Percentiles rank a stretch among this genome's conserved stretches.
Evolutionary conservation across 2,797 vertebrate genomes (phyloP).

Genomic region (Psittacula echo): DNA sequence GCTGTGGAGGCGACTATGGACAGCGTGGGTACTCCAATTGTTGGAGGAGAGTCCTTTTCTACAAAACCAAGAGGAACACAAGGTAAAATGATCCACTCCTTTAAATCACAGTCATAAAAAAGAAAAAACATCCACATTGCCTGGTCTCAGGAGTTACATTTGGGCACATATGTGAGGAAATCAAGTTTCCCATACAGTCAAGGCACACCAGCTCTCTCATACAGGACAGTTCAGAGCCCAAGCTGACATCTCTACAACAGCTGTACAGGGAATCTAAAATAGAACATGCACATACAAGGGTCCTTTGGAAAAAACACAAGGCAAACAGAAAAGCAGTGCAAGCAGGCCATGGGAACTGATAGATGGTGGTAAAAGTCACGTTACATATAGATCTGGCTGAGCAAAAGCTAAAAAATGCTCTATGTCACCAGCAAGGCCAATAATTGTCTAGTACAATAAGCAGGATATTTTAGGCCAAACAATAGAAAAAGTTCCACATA

Average conservation of each 20-base stretch:
- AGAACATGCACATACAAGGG: background rate
- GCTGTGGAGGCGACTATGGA: slow-evolving; percentile 95
- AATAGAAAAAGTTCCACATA: background rate
- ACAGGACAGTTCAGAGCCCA: background rate
- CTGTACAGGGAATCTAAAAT: background rate
- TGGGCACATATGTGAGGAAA: background rate
- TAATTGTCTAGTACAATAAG: background rate
- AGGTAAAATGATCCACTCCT: background rate
- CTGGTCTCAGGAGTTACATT: background rate
- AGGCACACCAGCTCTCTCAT: background rate
- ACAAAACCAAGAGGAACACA: slow-evolving; percentile 27
- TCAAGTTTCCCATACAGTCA: background rate
- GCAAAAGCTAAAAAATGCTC: background rate
- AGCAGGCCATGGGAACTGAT: background rate
- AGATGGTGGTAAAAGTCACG: background rate
- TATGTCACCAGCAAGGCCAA: background rate
- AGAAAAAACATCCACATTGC: background rate
- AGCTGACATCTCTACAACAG: background rate
- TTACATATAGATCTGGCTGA: background rate
- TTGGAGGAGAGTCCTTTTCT: slow-evolving; percentile 84
- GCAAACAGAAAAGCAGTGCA: background rate
- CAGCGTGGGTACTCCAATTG: slow-evolving; percentile 89
- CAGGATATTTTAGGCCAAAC: background rate
- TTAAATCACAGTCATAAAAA: background rate
- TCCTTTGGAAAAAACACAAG: background rate